These are phyloP conservation scores for Phasianus colchicus DNA, from an alignment of 2,113 vertebrate genomes.

Conservation along the genomic window DNA sequence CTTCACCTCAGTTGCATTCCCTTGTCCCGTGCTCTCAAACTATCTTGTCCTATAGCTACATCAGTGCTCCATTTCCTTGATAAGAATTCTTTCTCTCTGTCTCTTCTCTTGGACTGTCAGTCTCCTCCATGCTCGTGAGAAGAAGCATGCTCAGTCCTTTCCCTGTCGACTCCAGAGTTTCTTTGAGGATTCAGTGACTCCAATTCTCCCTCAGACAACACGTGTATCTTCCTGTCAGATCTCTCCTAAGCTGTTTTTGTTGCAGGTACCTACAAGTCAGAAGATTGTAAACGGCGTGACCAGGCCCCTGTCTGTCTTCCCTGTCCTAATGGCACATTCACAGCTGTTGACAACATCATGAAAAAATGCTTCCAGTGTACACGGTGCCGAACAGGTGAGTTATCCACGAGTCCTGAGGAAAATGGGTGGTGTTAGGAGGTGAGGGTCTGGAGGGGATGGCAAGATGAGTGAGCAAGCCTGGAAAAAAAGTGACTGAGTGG, in stretches of 20 bases:
- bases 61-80: not conserved
- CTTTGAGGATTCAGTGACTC: not conserved
- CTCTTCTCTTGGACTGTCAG: not conserved
- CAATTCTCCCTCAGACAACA: rapidly evolving
- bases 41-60: not conserved
- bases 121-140: not conserved
- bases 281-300: conserved; percentile 42
- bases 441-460: not conserved
- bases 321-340: conserved; percentile 24
- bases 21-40: not conserved
- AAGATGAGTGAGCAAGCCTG: rapidly evolving
- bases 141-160: not conserved
- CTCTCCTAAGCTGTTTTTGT: not conserved
- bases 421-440: not conserved
- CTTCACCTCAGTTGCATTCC: not conserved
- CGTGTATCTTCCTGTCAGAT: not conserved
- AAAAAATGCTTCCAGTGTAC: conserved; percentile 36
- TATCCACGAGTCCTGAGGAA: not conserved
- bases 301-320: not conserved
- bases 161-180: not conserved
- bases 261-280: conserved; percentile 67
- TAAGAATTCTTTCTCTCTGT: not conserved
- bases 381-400: conserved; percentile 40
- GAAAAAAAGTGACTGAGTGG: not conserved
- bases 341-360: conserved; percentile 49